A percentile compares a stretch with the other conserved stretches of the same genome.
Conservation (phyloP, 2,797 vertebrate genomes). For the Crax fasciolata region DNA sequence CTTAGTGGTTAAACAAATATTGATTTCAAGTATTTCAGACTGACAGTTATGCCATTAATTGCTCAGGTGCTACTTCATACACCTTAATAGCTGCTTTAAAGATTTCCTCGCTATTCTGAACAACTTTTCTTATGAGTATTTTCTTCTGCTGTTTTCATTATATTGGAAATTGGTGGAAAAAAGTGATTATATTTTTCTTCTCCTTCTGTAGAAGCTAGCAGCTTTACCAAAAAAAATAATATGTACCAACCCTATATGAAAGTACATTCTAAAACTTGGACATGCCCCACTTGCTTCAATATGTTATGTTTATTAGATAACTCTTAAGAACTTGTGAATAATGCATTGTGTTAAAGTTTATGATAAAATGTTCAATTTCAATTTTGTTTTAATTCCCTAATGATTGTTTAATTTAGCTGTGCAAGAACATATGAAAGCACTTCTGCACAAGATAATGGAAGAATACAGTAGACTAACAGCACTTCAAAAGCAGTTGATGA, state of each 20-base stretch:
- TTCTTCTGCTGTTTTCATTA: not conserved
- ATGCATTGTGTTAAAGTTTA: not conserved
- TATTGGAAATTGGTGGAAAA: not conserved
- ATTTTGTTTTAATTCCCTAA: not conserved
- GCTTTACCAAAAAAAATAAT: not conserved
- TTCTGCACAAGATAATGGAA: constrained; percentile 83
- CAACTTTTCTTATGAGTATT: not conserved
- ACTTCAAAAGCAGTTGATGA: constrained; percentile 82
- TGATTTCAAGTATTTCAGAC: not conserved
- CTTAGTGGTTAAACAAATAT: not conserved
- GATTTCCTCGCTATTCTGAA: not conserved
- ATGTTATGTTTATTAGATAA: not conserved
- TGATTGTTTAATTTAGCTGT: constrained; percentile 79
- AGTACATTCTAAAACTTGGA: not conserved
- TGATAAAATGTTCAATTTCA: not conserved
- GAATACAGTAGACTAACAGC: constrained; percentile 83
- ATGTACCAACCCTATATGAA: not conserved
- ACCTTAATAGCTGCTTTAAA: not conserved
- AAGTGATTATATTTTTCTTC: not conserved
- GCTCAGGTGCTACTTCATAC: not conserved
- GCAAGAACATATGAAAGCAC: constrained; percentile 82
- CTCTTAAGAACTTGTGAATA: not conserved
- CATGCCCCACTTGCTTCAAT: not conserved
- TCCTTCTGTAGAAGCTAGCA: not conserved
- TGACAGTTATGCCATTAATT: not conserved